Percentiles rank a stretch among this genome's conserved stretches.
Evolutionary conservation across 2,113 vertebrate genomes (phyloP).

Genomic region (Pedionomus torquatus): DNA sequence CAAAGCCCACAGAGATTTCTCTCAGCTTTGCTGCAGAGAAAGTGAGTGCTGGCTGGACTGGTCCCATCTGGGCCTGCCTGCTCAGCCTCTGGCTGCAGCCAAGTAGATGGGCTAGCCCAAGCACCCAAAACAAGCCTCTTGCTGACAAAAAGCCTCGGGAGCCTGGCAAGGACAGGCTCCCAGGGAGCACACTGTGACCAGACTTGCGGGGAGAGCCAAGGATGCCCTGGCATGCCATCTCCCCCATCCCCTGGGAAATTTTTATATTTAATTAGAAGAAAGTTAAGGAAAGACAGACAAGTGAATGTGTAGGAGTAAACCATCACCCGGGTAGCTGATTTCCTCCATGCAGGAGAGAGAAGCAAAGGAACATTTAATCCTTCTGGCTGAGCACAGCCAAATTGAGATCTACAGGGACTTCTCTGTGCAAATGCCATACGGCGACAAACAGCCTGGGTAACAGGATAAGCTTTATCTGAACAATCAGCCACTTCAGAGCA

Average conservation of each 20-base stretch:
- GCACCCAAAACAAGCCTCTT: neutral
- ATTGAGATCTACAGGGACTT: slow-evolving; percentile 46
- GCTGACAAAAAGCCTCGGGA: neutral
- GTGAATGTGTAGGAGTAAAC: slow-evolving; percentile 7
- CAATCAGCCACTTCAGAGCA: slow-evolving; percentile 40
- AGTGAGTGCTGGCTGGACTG: neutral
- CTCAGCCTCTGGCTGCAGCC: neutral
- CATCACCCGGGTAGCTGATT: neutral
- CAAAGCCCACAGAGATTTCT: neutral
- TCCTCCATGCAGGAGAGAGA: slow-evolving; percentile 18
- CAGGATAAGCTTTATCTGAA: slow-evolving; percentile 56
- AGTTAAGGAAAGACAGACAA: neutral
- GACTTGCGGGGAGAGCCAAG: neutral
- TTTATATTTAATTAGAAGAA: slow-evolving; percentile 39
- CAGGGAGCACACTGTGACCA: neutral
- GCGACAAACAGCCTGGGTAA: slow-evolving; percentile 41
- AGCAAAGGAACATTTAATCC: slow-evolving; percentile 61
- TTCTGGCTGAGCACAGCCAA: slow-evolving; percentile 35
- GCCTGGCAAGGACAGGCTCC: neutral
- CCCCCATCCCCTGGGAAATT: neutral
- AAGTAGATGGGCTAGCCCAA: neutral
- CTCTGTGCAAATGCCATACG: slow-evolving; percentile 34
- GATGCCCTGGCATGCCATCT: neutral
- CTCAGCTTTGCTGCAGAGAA: neutral
- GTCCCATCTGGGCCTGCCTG: neutral